phyloP scores from a whole-genome alignment of 1,140 invertebrate genomes.

The Saxidomus purpurata region DNA sequence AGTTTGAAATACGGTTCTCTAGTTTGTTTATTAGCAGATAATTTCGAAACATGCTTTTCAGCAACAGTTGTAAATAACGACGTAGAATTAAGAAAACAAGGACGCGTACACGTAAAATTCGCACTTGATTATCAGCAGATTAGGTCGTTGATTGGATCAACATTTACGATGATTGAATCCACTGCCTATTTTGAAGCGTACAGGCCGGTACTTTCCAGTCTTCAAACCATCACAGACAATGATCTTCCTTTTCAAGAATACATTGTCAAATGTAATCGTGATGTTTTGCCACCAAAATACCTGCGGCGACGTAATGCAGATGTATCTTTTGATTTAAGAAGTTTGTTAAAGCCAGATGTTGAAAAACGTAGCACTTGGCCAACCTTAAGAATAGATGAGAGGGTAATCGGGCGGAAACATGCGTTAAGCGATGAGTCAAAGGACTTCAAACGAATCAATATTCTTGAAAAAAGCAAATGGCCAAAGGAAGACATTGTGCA shows the following conservation, averaged over 20 bases:
- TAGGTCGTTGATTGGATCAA: background rate
- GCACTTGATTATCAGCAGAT: background rate
- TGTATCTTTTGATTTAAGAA: slow-evolving; percentile 54
- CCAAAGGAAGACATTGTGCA: slow-evolving; percentile 75
- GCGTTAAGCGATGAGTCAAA: slow-evolving; percentile 38
- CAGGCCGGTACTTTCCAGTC: slow-evolving; percentile 84
- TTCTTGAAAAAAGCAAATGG: slow-evolving; percentile 70
- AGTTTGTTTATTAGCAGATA: slow-evolving; percentile 90
- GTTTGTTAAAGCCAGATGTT: slow-evolving; percentile 53
- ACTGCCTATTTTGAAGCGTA: slow-evolving; percentile 87
- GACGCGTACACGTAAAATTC: slow-evolving; percentile 83
- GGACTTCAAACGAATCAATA: background rate
- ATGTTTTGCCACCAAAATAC: slow-evolving; percentile 73
- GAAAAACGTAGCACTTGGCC: slow-evolving; percentile 47
- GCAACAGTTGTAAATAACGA: slow-evolving; percentile 89
- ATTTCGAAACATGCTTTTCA: slow-evolving; percentile 90
- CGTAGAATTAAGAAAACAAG: slow-evolving; percentile 56
- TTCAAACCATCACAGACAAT: slow-evolving; percentile 80
- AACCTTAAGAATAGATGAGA: background rate
- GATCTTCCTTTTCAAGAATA: slow-evolving; percentile 84
- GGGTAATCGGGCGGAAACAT: background rate
- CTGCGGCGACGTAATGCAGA: background rate
- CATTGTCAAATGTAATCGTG: slow-evolving; percentile 73
- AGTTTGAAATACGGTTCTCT: slow-evolving; percentile 91
- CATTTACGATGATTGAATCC: slow-evolving; percentile 86